Percentiles rank a stretch among this genome's conserved stretches.
Evolutionary conservation across 2,113 vertebrate species (phyloP).

Genomic region (Neodontobutis hainanensis): DNA sequence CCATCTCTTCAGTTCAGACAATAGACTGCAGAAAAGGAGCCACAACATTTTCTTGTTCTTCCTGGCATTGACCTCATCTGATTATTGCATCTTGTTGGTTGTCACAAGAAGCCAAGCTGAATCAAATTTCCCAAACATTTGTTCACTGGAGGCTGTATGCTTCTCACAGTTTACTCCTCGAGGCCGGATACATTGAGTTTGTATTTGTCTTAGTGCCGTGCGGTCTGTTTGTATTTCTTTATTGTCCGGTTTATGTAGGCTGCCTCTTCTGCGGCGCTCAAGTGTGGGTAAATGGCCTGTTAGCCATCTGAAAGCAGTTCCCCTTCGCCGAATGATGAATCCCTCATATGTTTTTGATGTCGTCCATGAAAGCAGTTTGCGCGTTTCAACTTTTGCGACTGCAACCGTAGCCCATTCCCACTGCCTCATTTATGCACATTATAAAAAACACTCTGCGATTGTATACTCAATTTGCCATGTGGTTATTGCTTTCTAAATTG

Average conservation of each 20-base stretch:
- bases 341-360: constrained; percentile 72
- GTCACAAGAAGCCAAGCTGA: constrained; percentile 45
- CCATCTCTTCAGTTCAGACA: too few relatives aligned
- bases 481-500: constrained; percentile 76
- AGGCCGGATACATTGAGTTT: constrained; percentile 34
- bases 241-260: constrained; percentile 49
- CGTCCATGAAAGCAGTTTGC: constrained; percentile 61
- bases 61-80: too few relatives aligned
- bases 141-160: constrained; percentile 42
- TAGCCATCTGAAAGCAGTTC: constrained; percentile 75
- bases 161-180: constrained; percentile 38
- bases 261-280: constrained; percentile 22
- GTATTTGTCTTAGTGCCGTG: constrained; percentile 35
- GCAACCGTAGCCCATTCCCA: constrained; percentile 56
- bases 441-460: constrained; percentile 65
- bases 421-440: constrained; percentile 72
- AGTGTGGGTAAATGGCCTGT: constrained; percentile 62
- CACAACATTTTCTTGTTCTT: too few relatives aligned
- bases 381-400: constrained; percentile 48
- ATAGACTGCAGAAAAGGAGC: too few relatives aligned
- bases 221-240: constrained; percentile 63
- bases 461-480: constrained; percentile 75
- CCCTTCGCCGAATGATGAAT: constrained; percentile 67
- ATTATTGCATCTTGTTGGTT: constrained; percentile 10
- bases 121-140: constrained; percentile 61